These are phyloP conservation scores for Platysternon megacephalum DNA, from an alignment of 2,113 vertebrate genomes.

Conservation along the genomic window DNA sequence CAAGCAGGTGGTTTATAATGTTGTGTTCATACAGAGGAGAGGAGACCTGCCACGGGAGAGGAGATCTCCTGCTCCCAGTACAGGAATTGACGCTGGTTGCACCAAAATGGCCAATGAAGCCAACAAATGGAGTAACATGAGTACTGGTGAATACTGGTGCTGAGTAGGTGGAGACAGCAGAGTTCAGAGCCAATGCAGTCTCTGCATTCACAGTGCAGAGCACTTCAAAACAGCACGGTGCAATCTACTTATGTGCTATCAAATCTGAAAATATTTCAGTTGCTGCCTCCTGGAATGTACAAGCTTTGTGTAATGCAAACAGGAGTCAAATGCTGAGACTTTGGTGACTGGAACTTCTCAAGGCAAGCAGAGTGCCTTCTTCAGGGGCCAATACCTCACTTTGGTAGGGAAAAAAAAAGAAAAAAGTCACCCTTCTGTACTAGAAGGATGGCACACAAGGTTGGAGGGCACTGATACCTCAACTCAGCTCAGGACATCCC, in stretches of 20 bases:
- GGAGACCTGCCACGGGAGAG: neutral
- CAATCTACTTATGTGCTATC: neutral
- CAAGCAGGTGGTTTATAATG: neutral
- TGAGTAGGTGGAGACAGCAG: neutral
- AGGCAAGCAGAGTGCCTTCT: neutral
- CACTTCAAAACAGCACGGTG: neutral
- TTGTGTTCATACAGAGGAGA: neutral
- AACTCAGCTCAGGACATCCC: neutral
- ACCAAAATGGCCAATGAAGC: neutral
- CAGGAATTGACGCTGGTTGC: neutral
- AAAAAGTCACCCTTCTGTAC: neutral
- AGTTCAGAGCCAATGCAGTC: fast-evolving
- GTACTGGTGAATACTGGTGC: neutral
- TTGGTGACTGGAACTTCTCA: neutral
- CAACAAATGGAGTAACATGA: neutral
- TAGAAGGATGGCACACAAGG: neutral
- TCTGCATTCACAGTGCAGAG: neutral
- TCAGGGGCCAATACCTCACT: neutral
- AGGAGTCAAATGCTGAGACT: neutral
- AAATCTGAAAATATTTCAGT: neutral
- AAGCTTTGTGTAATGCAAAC: neutral
- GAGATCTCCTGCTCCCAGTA: neutral
- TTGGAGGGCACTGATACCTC: neutral
- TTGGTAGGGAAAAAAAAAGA: no score
- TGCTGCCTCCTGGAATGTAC: neutral